Evolutionary conservation across 2,888 invertebrate species (phyloP).

Genomic region (Lymantria dispar): DNA sequence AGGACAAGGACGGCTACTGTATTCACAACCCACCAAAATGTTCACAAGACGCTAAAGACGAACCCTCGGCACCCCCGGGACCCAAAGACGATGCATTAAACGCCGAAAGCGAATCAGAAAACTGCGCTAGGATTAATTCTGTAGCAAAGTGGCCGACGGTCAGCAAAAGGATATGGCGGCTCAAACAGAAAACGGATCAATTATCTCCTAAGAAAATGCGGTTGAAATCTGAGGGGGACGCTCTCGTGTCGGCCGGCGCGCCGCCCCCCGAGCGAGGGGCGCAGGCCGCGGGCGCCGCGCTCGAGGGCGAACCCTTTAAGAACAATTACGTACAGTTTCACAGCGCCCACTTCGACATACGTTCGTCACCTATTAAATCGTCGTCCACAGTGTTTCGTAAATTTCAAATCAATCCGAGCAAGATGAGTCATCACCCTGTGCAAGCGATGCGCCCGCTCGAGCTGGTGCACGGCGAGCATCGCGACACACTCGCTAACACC

Average conservation of each 20-base stretch:
- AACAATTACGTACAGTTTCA: slow-evolving; percentile 57
- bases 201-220: slow-evolving; percentile 56
- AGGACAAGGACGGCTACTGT: slow-evolving; percentile 65
- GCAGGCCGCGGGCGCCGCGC: slow-evolving; percentile 5
- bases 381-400: slow-evolving; percentile 66
- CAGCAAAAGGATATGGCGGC: slow-evolving; percentile 58
- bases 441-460: slow-evolving; percentile 59
- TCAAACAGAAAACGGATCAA: slow-evolving; percentile 48
- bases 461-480: slow-evolving; percentile 32
- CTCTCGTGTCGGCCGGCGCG: slow-evolving; percentile 29
- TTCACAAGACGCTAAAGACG: slow-evolving; percentile 29
- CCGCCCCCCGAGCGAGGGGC: slow-evolving; percentile 2
- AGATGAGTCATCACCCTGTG: slow-evolving; percentile 60
- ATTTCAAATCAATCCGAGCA: slow-evolving; percentile 69
- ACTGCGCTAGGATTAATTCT: slow-evolving; percentile 61
- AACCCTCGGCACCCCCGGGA: slow-evolving; percentile 35
- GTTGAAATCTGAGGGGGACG: slow-evolving; percentile 46
- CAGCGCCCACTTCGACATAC: slow-evolving; percentile 71
- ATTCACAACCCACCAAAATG: slow-evolving; percentile 53
- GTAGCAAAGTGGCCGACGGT: slow-evolving; percentile 63
- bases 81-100: slow-evolving; percentile 38
- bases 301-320: slow-evolving; percentile 18
- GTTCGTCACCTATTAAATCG: slow-evolving; percentile 73
- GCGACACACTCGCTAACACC: neutral
- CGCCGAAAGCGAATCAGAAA: slow-evolving; percentile 47